Evolutionary conservation across 1,140 invertebrate species (phyloP), one percentile per base, ranked within the genome.

Genomic region (Apis cerana): DNA sequence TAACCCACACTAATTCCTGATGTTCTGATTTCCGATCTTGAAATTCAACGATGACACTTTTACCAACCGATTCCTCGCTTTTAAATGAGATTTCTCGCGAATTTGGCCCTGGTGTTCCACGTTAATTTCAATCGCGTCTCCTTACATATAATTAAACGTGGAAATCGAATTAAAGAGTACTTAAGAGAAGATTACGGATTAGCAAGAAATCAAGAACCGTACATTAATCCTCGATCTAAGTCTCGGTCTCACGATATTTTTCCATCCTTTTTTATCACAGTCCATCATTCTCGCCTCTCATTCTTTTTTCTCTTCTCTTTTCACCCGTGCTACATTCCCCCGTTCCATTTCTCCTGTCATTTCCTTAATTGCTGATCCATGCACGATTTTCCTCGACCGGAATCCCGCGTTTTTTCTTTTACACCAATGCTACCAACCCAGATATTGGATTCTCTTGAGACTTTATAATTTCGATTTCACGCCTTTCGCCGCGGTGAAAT

Each of bases 161-260:
- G 11, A 33, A 58, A 82, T 86, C 74, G 75, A 75, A 85, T 87
- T 86, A 80, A 43, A 72, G 59, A 74, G 78, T 33, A 56, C 78
- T 82, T 21, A 23, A 72, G 59, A 48, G 62, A 27, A 65, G 83
- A 86, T 86, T 75, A 75, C 54, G 77, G 74, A 76, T 86, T 78
- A 75, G 80, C 50, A 59, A 78, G 70, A 79, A 83, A 83, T 67
- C 62, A 75, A 69, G 59, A 75, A 76, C 33, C 67, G 64, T 64
- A 64, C 33, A 86, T 86, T 86, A 87, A 87, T 85, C 84, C 67
- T 43, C 5, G 21, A 33, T 65, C 58, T 48, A 78, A 62, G 50
- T 61, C 75, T 17, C 48, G 50, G 23, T 21, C 52, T 62, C 67
- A 1, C 27, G 48, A 71, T 71, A n/a, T 78, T 56, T 78, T 50